Percentiles rank a stretch among this genome's conserved stretches.
Evolutionary conservation across 1,140 invertebrate genomes (phyloP).

Genomic region (Lerema accius): DNA sequence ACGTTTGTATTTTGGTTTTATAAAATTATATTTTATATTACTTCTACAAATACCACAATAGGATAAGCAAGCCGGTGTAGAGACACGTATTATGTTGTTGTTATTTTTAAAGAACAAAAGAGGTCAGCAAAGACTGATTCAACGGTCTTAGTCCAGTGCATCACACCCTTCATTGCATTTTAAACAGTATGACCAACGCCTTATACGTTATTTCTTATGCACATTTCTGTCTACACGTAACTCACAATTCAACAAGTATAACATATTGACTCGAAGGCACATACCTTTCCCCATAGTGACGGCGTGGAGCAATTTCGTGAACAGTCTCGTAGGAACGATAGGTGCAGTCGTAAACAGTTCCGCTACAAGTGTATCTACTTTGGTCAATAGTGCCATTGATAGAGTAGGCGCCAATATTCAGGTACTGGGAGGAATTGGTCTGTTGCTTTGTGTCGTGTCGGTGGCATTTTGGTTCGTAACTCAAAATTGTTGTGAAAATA

Average conservation of each 20-base stretch:
- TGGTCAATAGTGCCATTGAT: slow-evolving; percentile 69
- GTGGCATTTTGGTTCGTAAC: slow-evolving; percentile 2
- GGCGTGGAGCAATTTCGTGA: slow-evolving; percentile 65
- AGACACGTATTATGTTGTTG: too few species aligned
- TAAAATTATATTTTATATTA: too few species aligned
- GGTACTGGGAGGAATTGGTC: slow-evolving; percentile 47
- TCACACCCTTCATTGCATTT: background rate
- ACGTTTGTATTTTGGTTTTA: too few species aligned
- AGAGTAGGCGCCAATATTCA: slow-evolving; percentile 69
- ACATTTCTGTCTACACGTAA: background rate
- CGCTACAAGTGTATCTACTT: slow-evolving; percentile 50
- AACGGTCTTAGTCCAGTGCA: too few species aligned
- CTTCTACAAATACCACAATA: too few species aligned
- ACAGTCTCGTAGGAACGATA: slow-evolving; percentile 65
- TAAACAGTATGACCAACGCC: background rate
- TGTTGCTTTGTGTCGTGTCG: slow-evolving; percentile 18
- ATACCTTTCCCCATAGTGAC: slow-evolving; percentile 49
- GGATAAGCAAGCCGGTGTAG: too few species aligned
- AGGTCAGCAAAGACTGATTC: too few species aligned
- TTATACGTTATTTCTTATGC: too few species aligned
- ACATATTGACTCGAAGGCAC: slow-evolving; percentile 2
- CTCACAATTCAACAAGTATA: too few species aligned
- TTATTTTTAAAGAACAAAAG: too few species aligned
- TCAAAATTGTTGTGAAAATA: background rate
- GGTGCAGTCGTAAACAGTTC: slow-evolving; percentile 64